Conservation (phyloP, 2,888 invertebrate genomes). For the Candidula unifasciata region DNA sequence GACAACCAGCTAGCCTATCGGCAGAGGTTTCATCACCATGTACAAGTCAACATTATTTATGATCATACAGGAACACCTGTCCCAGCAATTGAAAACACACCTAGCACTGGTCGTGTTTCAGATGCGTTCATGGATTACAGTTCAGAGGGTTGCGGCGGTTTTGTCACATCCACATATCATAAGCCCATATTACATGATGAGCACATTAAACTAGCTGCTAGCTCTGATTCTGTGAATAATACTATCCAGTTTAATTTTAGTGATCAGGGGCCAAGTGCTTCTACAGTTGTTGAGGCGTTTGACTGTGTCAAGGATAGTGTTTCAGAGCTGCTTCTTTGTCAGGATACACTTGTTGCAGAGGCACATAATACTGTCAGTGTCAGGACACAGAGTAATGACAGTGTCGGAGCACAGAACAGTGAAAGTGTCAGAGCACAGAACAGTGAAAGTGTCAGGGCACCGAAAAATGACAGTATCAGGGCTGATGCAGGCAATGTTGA, state of each 20-base stretch:
- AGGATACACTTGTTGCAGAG: too few relatives aligned
- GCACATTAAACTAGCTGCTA: not conserved
- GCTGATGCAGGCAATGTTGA: not conserved
- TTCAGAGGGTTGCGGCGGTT: too few relatives aligned
- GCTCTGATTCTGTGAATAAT: not conserved
- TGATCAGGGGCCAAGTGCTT: not conserved
- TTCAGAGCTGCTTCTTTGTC: not conserved
- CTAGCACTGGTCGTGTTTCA: not conserved
- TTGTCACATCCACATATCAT: not conserved
- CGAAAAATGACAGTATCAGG: not conserved
- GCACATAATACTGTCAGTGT: not conserved
- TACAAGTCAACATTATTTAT: conserved; percentile 22
- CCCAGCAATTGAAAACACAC: not conserved
- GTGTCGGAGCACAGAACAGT: not conserved
- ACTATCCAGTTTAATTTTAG: not conserved
- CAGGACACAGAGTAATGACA: too few relatives aligned
- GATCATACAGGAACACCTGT: not conserved
- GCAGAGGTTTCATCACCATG: conserved; percentile 33
- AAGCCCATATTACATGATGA: not conserved
- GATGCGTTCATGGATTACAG: not conserved
- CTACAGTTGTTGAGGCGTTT: not conserved
- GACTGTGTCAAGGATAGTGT: not conserved
- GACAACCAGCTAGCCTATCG: conserved; percentile 8
- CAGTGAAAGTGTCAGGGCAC: not conserved
- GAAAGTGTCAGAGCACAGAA: not conserved